Conservation (phyloP, 2,888 invertebrate genomes). For the Eupithecia pulchellata region DNA sequence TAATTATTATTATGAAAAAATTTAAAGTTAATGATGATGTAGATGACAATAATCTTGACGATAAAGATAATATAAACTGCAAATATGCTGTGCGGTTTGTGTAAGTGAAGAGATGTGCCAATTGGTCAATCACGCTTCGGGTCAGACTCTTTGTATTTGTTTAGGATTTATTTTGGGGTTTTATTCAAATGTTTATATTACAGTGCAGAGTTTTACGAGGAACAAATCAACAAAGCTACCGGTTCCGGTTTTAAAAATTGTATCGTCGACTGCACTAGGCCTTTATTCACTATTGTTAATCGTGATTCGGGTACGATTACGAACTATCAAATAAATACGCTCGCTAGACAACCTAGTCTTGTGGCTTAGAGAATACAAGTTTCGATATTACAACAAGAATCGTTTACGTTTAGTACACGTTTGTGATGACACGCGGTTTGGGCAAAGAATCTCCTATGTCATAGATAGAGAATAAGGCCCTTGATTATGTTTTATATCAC, state of each 20-base stretch:
- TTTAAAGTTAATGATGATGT: background rate
- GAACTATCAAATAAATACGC: too few relatives aligned
- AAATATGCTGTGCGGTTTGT: background rate
- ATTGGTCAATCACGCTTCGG: conserved; percentile 12
- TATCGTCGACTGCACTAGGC: background rate
- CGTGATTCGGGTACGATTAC: too few relatives aligned
- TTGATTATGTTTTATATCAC: background rate
- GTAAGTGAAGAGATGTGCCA: conserved; percentile 12
- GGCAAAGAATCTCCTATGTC: too few relatives aligned
- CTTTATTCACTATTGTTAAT: too few relatives aligned
- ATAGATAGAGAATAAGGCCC: too few relatives aligned
- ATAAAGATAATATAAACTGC: background rate
- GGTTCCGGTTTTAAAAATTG: background rate
- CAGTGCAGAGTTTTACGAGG: background rate
- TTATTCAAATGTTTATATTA: background rate
- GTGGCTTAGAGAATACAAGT: too few relatives aligned
- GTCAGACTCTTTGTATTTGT: conserved; percentile 1
- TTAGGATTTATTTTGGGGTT: conserved; percentile 11
- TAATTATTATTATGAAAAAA: background rate
- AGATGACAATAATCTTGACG: background rate
- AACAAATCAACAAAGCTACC: background rate
- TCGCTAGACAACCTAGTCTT: too few relatives aligned
- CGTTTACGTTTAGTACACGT: too few relatives aligned
- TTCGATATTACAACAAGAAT: too few relatives aligned
- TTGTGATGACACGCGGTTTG: too few relatives aligned